Evolutionary conservation across 1,140 invertebrate species (phyloP), one percentile per base, ranked within the genome.

Genomic region (Epicauta chinensis): DNA sequence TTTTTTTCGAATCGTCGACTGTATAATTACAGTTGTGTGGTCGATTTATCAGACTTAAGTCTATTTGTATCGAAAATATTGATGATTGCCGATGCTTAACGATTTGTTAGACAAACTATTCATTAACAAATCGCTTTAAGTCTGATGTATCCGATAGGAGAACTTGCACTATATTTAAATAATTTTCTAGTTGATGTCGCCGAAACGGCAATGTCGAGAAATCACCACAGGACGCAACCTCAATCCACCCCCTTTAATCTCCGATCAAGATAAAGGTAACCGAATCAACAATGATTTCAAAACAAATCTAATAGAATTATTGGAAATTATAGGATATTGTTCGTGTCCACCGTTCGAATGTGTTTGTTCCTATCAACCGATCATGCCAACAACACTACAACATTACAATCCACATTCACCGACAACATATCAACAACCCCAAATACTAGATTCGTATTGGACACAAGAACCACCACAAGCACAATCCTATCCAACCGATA

Each of bases 311-410:
- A 13, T 30, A 50, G 48, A 54, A 45, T 51, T 56, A 53, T 59
- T 61, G 6, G 53, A 2, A 23, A 23, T 72, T 74, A 2, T 61
- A 81, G 79, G 75, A 43, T 81, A 76, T 53, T 83, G 81, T 61
- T 82, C 80, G 15, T 83, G 81, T 63, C 75, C 80, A 1, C 80
- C 81, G 0, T 83, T 82, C 61, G 80, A 83, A 56, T 83, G 80
- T 50, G 70, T 80, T 16, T 81, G 80, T 58, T 66, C 59, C 3
- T 62, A 73, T 37, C 69, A 75, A 38, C 41, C 68, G 59, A 29
- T 69, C 65, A 37, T 59, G 15, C 16, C 56, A n/a, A 53, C 52
- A 49, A 50, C 43, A n/a, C 44, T 58, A 1, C 62, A 61, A 43
- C 63, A 65, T 14, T 65, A 60, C 46, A 29, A 47, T 42, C 58